A percentile compares a stretch with the other conserved stretches of the same genome.
These are phyloP conservation scores for Atlantisia rogersi DNA, from an alignment of 2,113 vertebrate genomes.

Conservation along the genomic window DNA sequence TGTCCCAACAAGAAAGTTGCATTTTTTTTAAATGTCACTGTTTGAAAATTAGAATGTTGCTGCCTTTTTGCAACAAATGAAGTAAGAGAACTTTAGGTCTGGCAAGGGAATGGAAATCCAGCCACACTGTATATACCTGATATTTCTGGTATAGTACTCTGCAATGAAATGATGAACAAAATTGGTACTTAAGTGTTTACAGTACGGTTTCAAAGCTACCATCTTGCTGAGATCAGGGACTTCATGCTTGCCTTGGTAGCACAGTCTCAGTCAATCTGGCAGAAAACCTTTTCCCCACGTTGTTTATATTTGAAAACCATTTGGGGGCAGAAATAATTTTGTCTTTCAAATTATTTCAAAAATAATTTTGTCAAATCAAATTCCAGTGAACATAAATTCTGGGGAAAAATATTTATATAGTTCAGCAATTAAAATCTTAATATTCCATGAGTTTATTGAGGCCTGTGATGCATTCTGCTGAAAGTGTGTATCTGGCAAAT, in stretches of 20 bases:
- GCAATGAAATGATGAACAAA: conserved; percentile 9
- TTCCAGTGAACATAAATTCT: not conserved
- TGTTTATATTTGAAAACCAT: not conserved
- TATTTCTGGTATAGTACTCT: not conserved
- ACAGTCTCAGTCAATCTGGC: not conserved
- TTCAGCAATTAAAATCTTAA: not conserved
- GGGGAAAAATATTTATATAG: not conserved
- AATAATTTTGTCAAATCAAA: not conserved
- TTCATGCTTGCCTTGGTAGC: not conserved
- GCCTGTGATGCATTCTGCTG: not conserved
- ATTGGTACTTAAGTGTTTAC: not conserved
- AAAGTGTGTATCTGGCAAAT: not conserved
- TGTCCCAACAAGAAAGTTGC: not conserved
- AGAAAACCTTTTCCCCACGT: not conserved
- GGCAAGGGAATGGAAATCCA: not conserved
- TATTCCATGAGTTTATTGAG: not conserved
- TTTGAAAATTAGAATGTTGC: not conserved
- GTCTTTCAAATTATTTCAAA: too few relatives aligned
- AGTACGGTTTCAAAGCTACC: conserved; percentile 15
- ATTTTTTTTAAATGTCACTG: not conserved
- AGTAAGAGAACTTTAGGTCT: not conserved
- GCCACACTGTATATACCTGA: not conserved
- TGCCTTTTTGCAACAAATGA: not conserved
- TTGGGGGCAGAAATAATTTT: not conserved
- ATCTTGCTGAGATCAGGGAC: not conserved